Evolutionary conservation across 2,113 vertebrate species (phyloP).

Genomic region (Callocephalon fimbriatum): DNA sequence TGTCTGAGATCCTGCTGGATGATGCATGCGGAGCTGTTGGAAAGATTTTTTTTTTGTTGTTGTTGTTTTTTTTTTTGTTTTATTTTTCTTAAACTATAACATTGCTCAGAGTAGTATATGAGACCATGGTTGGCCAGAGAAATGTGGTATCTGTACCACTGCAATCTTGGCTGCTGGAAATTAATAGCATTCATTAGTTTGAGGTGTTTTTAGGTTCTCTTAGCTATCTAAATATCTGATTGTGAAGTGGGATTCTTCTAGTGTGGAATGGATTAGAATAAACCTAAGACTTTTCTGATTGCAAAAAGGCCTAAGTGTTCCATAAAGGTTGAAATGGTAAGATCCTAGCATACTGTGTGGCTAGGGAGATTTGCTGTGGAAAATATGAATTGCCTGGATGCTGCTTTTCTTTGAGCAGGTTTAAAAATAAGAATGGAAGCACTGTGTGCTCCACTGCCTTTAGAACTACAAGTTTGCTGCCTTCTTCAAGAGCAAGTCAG

Average conservation of each 20-base stretch:
- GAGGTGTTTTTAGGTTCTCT: neutral
- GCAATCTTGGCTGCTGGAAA: neutral
- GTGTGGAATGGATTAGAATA: neutral
- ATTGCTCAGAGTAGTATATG: neutral
- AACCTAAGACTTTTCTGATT: neutral
- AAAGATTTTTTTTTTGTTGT: neutral
- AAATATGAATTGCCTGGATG: neutral
- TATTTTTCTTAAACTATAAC: neutral
- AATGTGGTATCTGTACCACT: neutral
- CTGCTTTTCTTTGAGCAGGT: neutral
- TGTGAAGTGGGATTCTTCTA: neutral
- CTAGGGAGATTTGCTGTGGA: neutral
- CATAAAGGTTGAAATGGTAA: neutral
- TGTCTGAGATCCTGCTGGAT: neutral
- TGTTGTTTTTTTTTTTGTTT: neutral
- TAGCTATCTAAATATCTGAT: neutral
- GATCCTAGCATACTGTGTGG: neutral
- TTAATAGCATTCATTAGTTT: neutral
- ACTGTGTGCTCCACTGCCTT: neutral
- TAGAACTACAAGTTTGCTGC: neutral
- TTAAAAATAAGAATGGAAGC: neutral
- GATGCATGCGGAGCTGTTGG: neutral
- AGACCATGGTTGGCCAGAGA: neutral
- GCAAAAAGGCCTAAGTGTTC: neutral
- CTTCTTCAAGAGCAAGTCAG: neutral